A percentile compares a stretch with the other conserved stretches of the same genome.
Evolutionary conservation across 2,113 vertebrate genomes (phyloP).

Genomic region (Octodon degus): DNA sequence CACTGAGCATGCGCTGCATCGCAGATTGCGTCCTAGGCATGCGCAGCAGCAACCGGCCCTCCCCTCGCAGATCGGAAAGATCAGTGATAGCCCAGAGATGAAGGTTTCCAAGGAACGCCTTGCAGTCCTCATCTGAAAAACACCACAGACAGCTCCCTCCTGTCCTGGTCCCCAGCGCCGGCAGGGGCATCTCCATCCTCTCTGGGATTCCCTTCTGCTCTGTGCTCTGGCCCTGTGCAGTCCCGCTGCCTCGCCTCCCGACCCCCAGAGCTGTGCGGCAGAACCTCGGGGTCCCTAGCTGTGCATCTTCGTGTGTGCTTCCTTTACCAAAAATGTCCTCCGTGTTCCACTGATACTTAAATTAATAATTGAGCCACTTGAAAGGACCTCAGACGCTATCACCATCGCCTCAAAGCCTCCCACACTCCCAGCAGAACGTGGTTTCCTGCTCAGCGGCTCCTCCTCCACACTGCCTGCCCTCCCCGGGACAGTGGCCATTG

Average conservation of each 20-base stretch:
- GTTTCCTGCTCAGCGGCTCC: not conserved
- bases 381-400: no score
- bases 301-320: not conserved
- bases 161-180: accelerated
- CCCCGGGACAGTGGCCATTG: not conserved
- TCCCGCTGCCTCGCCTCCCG: not conserved
- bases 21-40: not conserved
- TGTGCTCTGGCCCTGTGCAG: not conserved
- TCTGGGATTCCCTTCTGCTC: no score
- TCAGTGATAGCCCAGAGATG: not conserved
- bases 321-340: not conserved
- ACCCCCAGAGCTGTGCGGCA: no score
- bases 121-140: not conserved
- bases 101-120: not conserved
- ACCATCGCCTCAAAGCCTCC: not conserved
- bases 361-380: not conserved
- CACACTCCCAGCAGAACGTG: accelerated
- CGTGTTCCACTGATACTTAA: not conserved
- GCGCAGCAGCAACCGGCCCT: accelerated
- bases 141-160: not conserved
- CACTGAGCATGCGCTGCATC: not conserved
- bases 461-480: not conserved
- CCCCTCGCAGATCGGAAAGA: not conserved
- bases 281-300: no score
- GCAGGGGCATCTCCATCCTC: not conserved